Conservation (phyloP, 2,888 invertebrate species). For the Ypsolopha scabrella region DNA sequence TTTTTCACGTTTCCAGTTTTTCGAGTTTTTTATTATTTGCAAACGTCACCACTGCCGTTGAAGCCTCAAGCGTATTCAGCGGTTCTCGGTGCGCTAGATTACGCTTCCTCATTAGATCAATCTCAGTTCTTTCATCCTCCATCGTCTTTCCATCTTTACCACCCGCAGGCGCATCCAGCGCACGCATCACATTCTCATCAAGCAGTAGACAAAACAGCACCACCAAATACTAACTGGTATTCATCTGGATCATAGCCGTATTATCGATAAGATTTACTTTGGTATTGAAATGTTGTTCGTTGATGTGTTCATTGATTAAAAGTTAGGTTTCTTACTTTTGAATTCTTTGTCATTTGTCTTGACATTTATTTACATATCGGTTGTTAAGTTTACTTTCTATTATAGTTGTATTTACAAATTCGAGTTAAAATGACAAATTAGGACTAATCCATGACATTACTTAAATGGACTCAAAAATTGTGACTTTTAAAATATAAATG, state of each 20-base stretch:
- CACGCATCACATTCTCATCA: slow-evolving; percentile 58
- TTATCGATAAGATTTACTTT: slow-evolving; percentile 10
- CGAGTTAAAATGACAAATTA: not conserved
- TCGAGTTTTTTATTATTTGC: no score
- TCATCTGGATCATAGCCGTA: slow-evolving; percentile 79
- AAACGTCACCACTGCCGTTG: slow-evolving; percentile 78
- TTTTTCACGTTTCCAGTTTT: no score
- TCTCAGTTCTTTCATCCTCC: slow-evolving; percentile 85
- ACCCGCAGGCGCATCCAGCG: slow-evolving; percentile 69
- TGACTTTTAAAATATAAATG: not conserved
- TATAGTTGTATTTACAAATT: not conserved
- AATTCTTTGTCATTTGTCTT: not conserved
- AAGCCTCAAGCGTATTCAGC: slow-evolving; percentile 92
- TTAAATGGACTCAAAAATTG: not conserved
- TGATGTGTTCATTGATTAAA: not conserved
- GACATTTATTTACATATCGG: not conserved
- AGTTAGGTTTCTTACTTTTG: not conserved
- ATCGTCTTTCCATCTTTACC: slow-evolving; percentile 90
- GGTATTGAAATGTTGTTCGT: not conserved
- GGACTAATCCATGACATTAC: no score
- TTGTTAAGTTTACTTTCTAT: not conserved
- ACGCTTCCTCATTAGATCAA: slow-evolving; percentile 80
- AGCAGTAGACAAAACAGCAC: slow-evolving; percentile 71
- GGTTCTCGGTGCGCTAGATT: slow-evolving; percentile 75
- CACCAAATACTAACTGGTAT: slow-evolving; percentile 82